Percentiles rank a stretch among this genome's conserved stretches.
phyloP scores from a whole-genome alignment of 2,888 invertebrate genomes.

The Drosophila kuntzei region DNA sequence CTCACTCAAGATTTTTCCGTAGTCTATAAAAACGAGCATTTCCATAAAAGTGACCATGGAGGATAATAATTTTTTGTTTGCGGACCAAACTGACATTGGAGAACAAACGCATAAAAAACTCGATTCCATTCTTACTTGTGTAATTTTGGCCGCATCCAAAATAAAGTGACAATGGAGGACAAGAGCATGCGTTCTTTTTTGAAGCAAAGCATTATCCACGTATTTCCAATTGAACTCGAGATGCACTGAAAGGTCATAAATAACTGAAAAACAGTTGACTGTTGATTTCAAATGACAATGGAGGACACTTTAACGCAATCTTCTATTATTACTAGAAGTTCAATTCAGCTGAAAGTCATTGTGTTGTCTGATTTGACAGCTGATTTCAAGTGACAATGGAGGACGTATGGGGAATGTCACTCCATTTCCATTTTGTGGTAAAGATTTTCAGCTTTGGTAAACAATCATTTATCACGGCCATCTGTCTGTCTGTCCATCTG shows the following conservation, averaged over 20 bases:
- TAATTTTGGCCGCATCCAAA: not conserved
- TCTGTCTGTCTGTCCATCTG: slow-evolving; percentile 5
- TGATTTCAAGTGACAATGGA: slow-evolving; percentile 8
- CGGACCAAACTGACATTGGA: not conserved
- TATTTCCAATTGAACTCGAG: not conserved
- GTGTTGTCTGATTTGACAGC: slow-evolving; percentile 1
- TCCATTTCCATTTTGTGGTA: slow-evolving; percentile 6
- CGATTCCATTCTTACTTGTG: not conserved
- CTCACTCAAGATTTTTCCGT: not conserved
- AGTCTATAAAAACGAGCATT: not conserved
- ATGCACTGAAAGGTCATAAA: too few species aligned
- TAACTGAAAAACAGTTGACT: not conserved
- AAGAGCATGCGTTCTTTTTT: not conserved
- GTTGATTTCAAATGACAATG: too few species aligned
- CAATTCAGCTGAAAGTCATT: not conserved
- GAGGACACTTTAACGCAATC: not conserved
- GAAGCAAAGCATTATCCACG: too few species aligned
- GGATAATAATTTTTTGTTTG: not conserved
- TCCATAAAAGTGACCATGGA: not conserved
- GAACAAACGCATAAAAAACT: not conserved
- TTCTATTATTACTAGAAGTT: too few species aligned
- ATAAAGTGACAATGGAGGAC: slow-evolving; percentile 3
- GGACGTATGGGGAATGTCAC: slow-evolving; percentile 5
- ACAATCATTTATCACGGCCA: slow-evolving; percentile 71
- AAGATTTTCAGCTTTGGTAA: slow-evolving; percentile 62